Base-by-base conservation (phyloP, 2,888 invertebrate genomes). In the Drosophila pseudotakahashii region DNA sequence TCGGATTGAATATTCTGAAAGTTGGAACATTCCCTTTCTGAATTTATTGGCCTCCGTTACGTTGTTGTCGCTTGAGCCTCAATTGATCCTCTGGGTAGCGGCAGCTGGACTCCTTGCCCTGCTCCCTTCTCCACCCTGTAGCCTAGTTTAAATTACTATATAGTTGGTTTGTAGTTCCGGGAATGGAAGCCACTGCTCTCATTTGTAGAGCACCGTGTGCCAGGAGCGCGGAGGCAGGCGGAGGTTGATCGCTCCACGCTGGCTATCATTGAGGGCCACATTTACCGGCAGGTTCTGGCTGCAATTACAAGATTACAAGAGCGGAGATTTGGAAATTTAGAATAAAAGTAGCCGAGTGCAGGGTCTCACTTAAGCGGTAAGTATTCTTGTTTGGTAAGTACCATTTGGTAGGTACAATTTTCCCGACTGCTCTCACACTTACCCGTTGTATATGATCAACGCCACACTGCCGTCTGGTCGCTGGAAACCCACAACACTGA, bases 371-470 rank as follows among this genome's bases (percentile, higher is more conserved):
- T 78, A 74, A 67, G 78, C 64, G 70, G 57, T 19, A 19, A 19
- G 19, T 19, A 19, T 19, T 19, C 19, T 19, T 19, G 19, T 19
- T 19, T 19, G 19, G 19, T 19, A 19, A 19, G 19, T 19, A 19
- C 19, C 19, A 19, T 19, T 19, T 19, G 19, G 19, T 19, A 19
- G n/a, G n/a, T n/a, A n/a, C n/a, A n/a, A n/a, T n/a, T n/a, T n/a
- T n/a, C n/a, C n/a, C n/a, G 19, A 23, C 23, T 23, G 2, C 23
- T 23, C 26, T 26, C 26, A 26, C 26, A 89, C 92, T 91, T 90
- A 94, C 94, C 86, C 90, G 85, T 95, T 95, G 69, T 93, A 92
- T 45, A 94, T 78, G 39, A 95, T 91, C 53, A 93, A 77, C 2
- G 93, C 93, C 41, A 92, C 91, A 36, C 91, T 92, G 39, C 93